Evolutionary conservation across 2,113 vertebrate genomes (phyloP), one percentile per base, ranked within the genome.

Genomic region (Sardina pilchardus): DNA sequence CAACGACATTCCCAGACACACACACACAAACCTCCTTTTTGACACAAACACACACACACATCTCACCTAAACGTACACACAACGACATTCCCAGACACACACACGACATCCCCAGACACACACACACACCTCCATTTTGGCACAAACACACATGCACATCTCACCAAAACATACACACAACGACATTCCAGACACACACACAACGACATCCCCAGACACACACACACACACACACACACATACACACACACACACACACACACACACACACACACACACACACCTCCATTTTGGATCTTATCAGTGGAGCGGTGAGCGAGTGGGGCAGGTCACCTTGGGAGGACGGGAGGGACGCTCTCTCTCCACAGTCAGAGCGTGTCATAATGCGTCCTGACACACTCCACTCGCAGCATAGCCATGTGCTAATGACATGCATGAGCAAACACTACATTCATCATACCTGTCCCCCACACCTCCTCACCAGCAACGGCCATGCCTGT

Each of bases 401-500:
- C 67, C 81, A n/a, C 44, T 48, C 81, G 1, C 19, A 39, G 71
- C 47, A 36, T 6, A 24, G 24, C 47, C 10, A 50, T 48, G 45
- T 48, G 71, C 47, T 81, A 85, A 85, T 85, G 84, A 81, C 84
- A 85, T 39, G 84, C 84, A 85, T 53, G 47, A 81, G 47, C 30
- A 53, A 80, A 45, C 63, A 19, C 16, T 83, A 80, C 43, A 47
- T 78, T 53, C 63, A 63, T 21, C 83, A 81, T 24, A 85, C 71
- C 71, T 36, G 63, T 78, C 26, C 10, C 10, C 71, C 24, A 2
- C 71, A 78, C 71, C 71, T 12, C 34, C 30, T 6, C 44, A 1
- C 24, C 78, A 43, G 14, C 67, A 26, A 6, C 39, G 39, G n/a
- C n/a, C 24, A 12, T 24, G 7, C 39, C 0, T 67, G 34, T 39